Evolutionary conservation across 2,888 invertebrate genomes (phyloP), one percentile per base, ranked within the genome.

Genomic region (Seira musarum): DNA sequence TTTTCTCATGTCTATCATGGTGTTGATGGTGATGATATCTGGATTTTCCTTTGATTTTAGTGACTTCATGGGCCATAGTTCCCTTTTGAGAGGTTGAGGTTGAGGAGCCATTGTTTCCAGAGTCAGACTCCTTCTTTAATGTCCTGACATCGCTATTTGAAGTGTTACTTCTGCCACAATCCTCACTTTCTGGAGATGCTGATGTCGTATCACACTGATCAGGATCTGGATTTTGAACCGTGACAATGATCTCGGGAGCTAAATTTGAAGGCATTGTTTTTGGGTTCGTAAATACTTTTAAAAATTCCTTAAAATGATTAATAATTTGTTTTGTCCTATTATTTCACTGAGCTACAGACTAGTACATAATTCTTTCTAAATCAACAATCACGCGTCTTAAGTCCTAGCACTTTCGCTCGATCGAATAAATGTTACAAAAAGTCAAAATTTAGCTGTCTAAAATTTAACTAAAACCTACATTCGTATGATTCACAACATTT

Each of bases 171-270:
- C 67, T 67, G 19, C 66, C 49, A 17, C 15, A 71, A 8, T 72
- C 67, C 40, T 78, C 78, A 49, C 66, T 71, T 25, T 71, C 71
- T 13, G 60, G 66, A 19, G 78, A 78, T 25, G 71, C 78, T 49
- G 78, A 71, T 6, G 67, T 71, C 8, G 35, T 78, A 17, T 78
- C 78, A 67, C 46, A 67, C 15, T 78, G 71, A 25, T 72, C 71
- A 13, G 78, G 78, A 15, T 78, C 78, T 13, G 78, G 78, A 30
- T 78, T 78, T 67, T 78, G 71, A 15, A 78, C 78, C 2, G 78
- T 78, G 10, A 78, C 71, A n/a, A 78, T 78, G 13, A 78, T 78
- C 64, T 78, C 78, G n/a, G 78, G 78, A 10, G 78, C 78, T 67
- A 78, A 46, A 49, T 71, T 78, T 66, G 71, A 71, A 15, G 78